These are phyloP conservation scores for Parasteatoda lunata DNA, from an alignment of 2,888 invertebrate species.

Conservation along the genomic window DNA sequence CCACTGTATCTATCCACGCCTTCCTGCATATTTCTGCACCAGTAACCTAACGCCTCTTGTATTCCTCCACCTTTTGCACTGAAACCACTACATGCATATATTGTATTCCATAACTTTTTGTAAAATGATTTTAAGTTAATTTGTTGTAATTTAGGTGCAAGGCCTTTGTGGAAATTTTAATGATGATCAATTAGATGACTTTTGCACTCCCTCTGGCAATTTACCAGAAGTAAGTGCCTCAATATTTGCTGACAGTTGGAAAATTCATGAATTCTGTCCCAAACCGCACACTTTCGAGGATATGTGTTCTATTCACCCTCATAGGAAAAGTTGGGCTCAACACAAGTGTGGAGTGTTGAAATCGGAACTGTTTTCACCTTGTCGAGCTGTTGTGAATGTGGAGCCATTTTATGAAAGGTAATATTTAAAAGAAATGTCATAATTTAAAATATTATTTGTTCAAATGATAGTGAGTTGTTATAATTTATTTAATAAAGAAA, in stretches of 20 bases:
- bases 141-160: slow-evolving; percentile 77
- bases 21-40: too few species aligned
- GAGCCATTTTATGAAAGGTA: slow-evolving; percentile 80
- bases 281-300: slow-evolving; percentile 76
- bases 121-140: not conserved
- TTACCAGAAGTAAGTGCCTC: slow-evolving; percentile 83
- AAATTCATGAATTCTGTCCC: slow-evolving; percentile 84
- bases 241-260: slow-evolving; percentile 92
- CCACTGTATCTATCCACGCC: too few species aligned
- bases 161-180: slow-evolving; percentile 95
- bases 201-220: slow-evolving; percentile 87
- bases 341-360: slow-evolving; percentile 85
- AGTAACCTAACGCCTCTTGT: too few species aligned
- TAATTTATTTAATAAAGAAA: too few species aligned
- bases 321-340: slow-evolving; percentile 87
- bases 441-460: too few species aligned
- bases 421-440: not conserved
- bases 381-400: slow-evolving; percentile 86
- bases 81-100: not conserved
- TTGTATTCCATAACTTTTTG: not conserved
- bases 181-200: slow-evolving; percentile 87
- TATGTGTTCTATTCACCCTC: slow-evolving; percentile 83
- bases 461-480: too few species aligned
- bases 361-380: slow-evolving; percentile 82
- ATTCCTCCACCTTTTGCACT: too few species aligned